Base-by-base conservation (phyloP, 35 echinoderm and acorn worm species). In the Antedon bifida region DNA sequence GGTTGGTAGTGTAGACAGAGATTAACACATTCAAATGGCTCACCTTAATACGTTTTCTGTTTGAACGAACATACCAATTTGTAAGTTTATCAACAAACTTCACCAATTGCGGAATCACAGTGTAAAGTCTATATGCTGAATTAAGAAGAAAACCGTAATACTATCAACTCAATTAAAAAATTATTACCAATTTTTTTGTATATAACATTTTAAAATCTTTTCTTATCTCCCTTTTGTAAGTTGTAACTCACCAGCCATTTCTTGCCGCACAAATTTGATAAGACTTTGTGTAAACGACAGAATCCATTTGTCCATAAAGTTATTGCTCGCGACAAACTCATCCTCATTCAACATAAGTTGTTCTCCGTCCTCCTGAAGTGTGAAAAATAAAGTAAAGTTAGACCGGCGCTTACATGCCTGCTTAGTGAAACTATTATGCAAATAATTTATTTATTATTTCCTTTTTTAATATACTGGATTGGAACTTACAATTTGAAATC, bases 31-130 rank as follows among this genome's bases (percentile, higher is more conserved):
- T 64, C 10, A 44, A 44, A 44, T 5, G 5, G 16, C 35, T 80
- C 36, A 99, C 95, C 95, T 99, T 92, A 29, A 99, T 34, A 51
- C 95, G 79, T 76, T 90, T 99, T 34, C 95, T 90, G 85, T 99
- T 99, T 21, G 88, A 99, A 30, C 95, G 76, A 9, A 99, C 95
- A 81, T 99, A 99, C 95, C 95, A 99, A 83, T 99, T 99, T 85
- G 95, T 99, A 28, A 99, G 88, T 74, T 86, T 92, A 38, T 91
- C 91, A 30, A 99, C 95, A 88, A 97, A 99, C 76, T 86, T 87
- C 10, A 99, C 95, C 39, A 99, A 83, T 33, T 76, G 87, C 36
- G 91, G 91, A 29, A 93, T 84, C 30, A 99, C 95, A 14, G 95
- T 99, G 87, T 99, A 99, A 11, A 99, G 86, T 31, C 88, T 85